Percentiles rank a stretch among this genome's conserved stretches.
Conservation (phyloP, 2,797 vertebrate genomes). For the Atherinosoma microstoma region DNA sequence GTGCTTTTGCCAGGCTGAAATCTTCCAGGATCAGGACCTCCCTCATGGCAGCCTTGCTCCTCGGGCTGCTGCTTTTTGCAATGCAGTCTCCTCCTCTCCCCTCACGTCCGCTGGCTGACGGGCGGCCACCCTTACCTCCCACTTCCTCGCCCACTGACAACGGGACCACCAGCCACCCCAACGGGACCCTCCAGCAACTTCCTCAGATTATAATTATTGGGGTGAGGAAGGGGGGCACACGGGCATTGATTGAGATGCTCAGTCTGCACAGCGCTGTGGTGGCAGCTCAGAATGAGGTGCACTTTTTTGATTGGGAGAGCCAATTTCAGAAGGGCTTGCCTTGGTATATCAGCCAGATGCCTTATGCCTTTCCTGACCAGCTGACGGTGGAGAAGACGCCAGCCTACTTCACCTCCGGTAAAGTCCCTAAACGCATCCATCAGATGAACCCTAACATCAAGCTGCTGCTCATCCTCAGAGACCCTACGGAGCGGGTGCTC, state of each 20-base stretch:
- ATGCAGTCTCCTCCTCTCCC: slow-evolving; percentile 85
- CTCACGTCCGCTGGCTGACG: slow-evolving; percentile 77
- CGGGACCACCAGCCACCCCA: slow-evolving; percentile 72
- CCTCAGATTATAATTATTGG: slow-evolving; percentile 95
- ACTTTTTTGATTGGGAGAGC: slow-evolving; percentile 97
- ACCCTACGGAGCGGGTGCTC: slow-evolving; percentile 94
- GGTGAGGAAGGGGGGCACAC: slow-evolving; percentile 95
- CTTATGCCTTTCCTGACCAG: slow-evolving; percentile 87
- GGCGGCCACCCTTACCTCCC: slow-evolving; percentile 43
- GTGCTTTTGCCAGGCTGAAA: slow-evolving; percentile 82
- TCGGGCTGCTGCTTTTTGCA: slow-evolving; percentile 89
- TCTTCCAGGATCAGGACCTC: slow-evolving; percentile 84
- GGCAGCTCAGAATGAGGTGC: slow-evolving; percentile 93
- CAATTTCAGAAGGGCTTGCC: slow-evolving; percentile 90
- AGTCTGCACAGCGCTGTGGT: slow-evolving; percentile 91
- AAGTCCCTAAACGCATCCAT: slow-evolving; percentile 91
- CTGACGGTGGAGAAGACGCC: slow-evolving; percentile 97
- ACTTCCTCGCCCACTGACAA: slow-evolving; percentile 62
- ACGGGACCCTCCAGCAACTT: slow-evolving; percentile 86
- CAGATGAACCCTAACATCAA: slow-evolving; percentile 88
- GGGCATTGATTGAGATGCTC: slow-evolving; percentile 96
- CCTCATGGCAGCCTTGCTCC: slow-evolving; percentile 90
- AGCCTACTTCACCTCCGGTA: slow-evolving; percentile 93
- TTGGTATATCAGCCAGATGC: slow-evolving; percentile 97
- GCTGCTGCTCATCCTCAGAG: slow-evolving; percentile 94